Evolutionary conservation across 2,797 vertebrate genomes (phyloP), one percentile per base, ranked within the genome.

Genomic region (Lithobates pipiens): DNA sequence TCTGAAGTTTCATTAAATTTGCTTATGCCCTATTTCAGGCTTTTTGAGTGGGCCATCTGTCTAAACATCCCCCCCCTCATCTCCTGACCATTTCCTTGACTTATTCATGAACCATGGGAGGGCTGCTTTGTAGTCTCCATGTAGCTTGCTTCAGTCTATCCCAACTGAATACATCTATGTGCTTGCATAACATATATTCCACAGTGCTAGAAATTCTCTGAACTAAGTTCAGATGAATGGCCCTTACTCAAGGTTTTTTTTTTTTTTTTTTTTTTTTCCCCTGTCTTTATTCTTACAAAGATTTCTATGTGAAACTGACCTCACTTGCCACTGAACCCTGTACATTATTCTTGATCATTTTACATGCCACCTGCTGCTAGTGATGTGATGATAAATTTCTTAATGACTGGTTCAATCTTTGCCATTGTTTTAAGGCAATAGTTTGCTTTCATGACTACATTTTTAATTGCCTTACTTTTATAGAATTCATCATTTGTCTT

Each of bases 1-100:
- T 98, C 95, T 98, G 95, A 99, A 97, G 96, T 99, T 98, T 97
- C 96, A 98, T 97, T 97, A 97, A 97, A 97, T 96, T 92, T 95
- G 90, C 95, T 95, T 95, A 95, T 95, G 94, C 93, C 95, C 94
- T 96, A 95, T 97, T 96, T 93, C 94, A 94, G 90, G 95, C 94
- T 95, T 98, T 99, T 99, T 97, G 98, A 99, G 96, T 98, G 96
- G 97, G 95, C 98, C 98, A 99, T 99, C 98, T 99, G 98, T 99
- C 97, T 98, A 99, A 99, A 99, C 98, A 99, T 97, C 95, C 96
- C 96, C 95, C 95, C 95, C 95, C 93, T 92, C 95, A 96, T 98
- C 98, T 97, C 96, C 97, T 98, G 97, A 99, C 99, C 96, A 99
- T 99, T 99, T 99, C 97, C 97, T 97, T 96, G 94, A 97, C 97